Percentiles rank a stretch among this genome's conserved stretches.
phyloP scores from a whole-genome alignment of 2,797 vertebrate species.

The Taeniopygia guttata region DNA sequence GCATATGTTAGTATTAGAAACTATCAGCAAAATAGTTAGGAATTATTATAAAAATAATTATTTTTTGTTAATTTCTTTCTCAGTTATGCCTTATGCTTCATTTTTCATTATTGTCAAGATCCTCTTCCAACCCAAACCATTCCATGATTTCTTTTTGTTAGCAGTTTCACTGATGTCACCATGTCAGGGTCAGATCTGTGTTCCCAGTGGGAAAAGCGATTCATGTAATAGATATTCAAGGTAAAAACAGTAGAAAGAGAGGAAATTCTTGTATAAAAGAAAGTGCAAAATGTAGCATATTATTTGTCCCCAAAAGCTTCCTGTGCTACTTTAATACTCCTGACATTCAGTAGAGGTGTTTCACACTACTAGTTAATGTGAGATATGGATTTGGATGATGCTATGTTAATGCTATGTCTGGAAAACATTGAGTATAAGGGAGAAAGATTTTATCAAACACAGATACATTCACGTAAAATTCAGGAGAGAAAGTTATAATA shows the following conservation, averaged over 20 bases:
- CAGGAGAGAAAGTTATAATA: background rate
- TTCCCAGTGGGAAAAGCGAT: background rate
- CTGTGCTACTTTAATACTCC: background rate
- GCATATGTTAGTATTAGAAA: background rate
- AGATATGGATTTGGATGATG: background rate
- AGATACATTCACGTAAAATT: background rate
- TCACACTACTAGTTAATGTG: background rate
- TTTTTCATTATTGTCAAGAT: background rate
- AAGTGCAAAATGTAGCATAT: background rate
- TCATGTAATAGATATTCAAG: background rate
- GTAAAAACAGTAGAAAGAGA: background rate
- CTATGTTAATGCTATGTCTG: background rate
- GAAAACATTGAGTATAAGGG: background rate
- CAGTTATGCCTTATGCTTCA: accelerated
- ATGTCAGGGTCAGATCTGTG: background rate
- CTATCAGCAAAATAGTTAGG: background rate
- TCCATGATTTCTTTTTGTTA: background rate
- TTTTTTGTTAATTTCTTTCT: background rate
- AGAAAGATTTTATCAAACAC: background rate
- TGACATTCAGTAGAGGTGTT: background rate
- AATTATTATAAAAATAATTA: background rate
- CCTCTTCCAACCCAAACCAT: background rate
- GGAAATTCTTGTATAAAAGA: background rate
- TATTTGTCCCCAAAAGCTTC: background rate
- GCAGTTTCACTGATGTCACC: background rate